Evolutionary conservation across 2,797 vertebrate species (phyloP).

Genomic region (Bufotes viridis): DNA sequence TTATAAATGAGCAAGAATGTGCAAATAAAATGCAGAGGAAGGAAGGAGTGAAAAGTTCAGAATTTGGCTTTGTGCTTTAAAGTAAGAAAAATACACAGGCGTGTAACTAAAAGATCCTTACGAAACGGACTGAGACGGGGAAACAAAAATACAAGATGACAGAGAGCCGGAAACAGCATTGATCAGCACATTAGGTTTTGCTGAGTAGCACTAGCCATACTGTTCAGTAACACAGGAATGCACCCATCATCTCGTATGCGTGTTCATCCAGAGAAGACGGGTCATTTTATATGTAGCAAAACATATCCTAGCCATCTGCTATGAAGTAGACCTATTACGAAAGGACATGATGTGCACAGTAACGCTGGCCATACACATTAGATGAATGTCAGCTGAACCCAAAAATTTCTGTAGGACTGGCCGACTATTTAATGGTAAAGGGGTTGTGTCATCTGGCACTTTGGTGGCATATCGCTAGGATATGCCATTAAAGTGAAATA

Average conservation of each 20-base stretch:
- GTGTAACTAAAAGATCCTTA: background rate
- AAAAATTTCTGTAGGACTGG: too few species aligned
- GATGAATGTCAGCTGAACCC: too few species aligned
- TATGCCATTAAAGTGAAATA: too few species aligned
- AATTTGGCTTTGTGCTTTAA: background rate
- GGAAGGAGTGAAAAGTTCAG: slow-evolving; percentile 60
- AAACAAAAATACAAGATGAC: background rate
- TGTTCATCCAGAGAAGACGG: background rate
- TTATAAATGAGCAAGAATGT: slow-evolving; percentile 54
- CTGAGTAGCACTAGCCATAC: background rate
- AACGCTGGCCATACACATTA: too few species aligned
- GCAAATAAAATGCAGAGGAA: slow-evolving; percentile 51
- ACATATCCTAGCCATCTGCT: background rate
- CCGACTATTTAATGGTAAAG: too few species aligned
- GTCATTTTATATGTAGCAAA: background rate
- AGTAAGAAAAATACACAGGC: slow-evolving; percentile 15
- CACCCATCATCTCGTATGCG: background rate
- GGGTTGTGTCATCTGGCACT: too few species aligned
- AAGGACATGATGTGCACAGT: too few species aligned
- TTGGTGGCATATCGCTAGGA: too few species aligned
- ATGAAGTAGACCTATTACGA: background rate
- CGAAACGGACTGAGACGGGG: background rate
- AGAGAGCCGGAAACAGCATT: background rate
- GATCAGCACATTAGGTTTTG: slow-evolving; percentile 13
- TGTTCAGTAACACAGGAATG: background rate